phyloP scores from a whole-genome alignment of 2,888 invertebrate genomes.

The Cheiracanthium punctorium region DNA sequence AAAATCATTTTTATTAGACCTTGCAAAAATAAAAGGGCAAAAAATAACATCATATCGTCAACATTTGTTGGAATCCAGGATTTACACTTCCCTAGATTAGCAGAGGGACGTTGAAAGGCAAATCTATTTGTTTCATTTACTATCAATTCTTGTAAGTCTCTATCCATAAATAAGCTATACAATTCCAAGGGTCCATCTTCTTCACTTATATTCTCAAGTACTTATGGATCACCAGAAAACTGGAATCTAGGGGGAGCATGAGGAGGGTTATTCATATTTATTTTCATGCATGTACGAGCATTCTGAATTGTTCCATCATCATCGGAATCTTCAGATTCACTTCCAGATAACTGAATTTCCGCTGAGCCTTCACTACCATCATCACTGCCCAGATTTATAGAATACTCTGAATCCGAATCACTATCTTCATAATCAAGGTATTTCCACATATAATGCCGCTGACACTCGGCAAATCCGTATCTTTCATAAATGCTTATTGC shows the following conservation, averaged over 20 bases:
- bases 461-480: not conserved
- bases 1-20: conserved; percentile 18
- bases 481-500: no score
- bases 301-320: conserved; percentile 34
- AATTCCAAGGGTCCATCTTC: conserved; percentile 2
- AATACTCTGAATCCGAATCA: conserved; percentile 17
- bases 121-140: conserved; percentile 21
- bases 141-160: conserved; percentile 10
- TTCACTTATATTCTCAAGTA: conserved; percentile 27
- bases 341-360: conserved; percentile 32
- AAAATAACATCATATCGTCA: not conserved
- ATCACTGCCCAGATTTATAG: not conserved
- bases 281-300: conserved; percentile 25
- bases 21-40: not conserved
- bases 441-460: not conserved
- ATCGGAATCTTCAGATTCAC: conserved; percentile 29
- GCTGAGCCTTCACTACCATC: not conserved
- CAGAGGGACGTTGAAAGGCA: not conserved
- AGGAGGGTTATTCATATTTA: conserved; percentile 24
- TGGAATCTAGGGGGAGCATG: conserved; percentile 12
- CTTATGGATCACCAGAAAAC: conserved; percentile 21
- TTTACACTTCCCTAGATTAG: not conserved
- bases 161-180: not conserved
- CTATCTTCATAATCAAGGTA: conserved; percentile 29
- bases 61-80: conserved; percentile 7